Conservation (phyloP, 2,888 invertebrate genomes). For the Pteria penguin region DNA sequence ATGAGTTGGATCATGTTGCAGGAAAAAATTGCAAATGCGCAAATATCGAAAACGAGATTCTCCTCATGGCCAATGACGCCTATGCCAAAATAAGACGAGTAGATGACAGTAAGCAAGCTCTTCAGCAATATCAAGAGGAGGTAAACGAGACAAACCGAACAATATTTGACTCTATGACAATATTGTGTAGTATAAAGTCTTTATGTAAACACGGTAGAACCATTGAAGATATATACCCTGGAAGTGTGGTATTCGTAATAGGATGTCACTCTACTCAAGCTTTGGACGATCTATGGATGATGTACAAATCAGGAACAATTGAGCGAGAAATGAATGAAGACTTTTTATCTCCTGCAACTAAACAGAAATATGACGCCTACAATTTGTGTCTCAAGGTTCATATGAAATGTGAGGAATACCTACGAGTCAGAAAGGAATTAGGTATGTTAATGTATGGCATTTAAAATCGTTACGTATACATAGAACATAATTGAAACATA, state of each 20-base stretch:
- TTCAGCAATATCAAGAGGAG: slow-evolving; percentile 51
- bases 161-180: slow-evolving; percentile 54
- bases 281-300: slow-evolving; percentile 54
- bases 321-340: slow-evolving; percentile 37
- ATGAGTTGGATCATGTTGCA: slow-evolving; percentile 37
- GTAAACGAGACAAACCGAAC: slow-evolving; percentile 49
- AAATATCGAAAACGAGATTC: slow-evolving; percentile 56
- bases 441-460: slow-evolving; percentile 43
- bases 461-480: no score
- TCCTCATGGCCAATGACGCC: slow-evolving; percentile 59
- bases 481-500: no score
- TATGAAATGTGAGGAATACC: slow-evolving; percentile 48
- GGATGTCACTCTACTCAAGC: slow-evolving; percentile 55
- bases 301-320: slow-evolving; percentile 47
- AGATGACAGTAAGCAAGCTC: slow-evolving; percentile 46
- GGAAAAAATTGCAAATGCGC: slow-evolving; percentile 53
- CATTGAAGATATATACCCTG: slow-evolving; percentile 56
- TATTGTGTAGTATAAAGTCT: slow-evolving; percentile 55
- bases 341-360: slow-evolving; percentile 45
- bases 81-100: slow-evolving; percentile 52
- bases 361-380: slow-evolving; percentile 37
- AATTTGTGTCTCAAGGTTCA: slow-evolving; percentile 44
- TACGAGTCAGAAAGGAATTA: slow-evolving; percentile 46
- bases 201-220: slow-evolving; percentile 61
- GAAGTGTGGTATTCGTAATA: slow-evolving; percentile 57